phyloP scores from a whole-genome alignment of 2,797 vertebrate species.

The Myripristis jacobus region DNA sequence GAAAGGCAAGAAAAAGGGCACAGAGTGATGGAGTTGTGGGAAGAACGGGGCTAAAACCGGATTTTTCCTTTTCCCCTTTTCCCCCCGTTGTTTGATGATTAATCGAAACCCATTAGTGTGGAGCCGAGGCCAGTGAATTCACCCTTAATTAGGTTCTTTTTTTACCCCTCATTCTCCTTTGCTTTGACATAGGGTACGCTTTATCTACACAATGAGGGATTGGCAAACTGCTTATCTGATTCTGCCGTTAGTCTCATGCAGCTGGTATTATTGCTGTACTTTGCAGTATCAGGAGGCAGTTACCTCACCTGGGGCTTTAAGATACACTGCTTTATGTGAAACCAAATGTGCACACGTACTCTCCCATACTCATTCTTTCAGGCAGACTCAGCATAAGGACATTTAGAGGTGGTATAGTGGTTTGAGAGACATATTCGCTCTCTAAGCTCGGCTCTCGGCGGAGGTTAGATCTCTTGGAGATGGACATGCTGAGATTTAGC shows the following conservation, averaged over 20 bases:
- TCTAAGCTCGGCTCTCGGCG: slow-evolving; percentile 59
- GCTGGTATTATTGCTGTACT: slow-evolving; percentile 70
- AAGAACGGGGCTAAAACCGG: slow-evolving; percentile 51
- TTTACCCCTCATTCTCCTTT: slow-evolving; percentile 66
- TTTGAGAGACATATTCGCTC: slow-evolving; percentile 31
- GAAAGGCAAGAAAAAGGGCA: slow-evolving; percentile 41
- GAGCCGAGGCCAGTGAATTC: slow-evolving; percentile 74
- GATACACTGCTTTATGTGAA: slow-evolving; percentile 53
- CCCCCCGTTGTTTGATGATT: slow-evolving; percentile 75
- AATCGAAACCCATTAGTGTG: slow-evolving; percentile 82
- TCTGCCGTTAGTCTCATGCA: slow-evolving; percentile 57
- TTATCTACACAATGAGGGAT: slow-evolving; percentile 77
- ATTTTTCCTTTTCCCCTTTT: slow-evolving; percentile 53
- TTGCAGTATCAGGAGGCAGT: slow-evolving; percentile 59
- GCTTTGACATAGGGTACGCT: slow-evolving; percentile 61
- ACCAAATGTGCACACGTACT: slow-evolving; percentile 44
- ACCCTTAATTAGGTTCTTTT: slow-evolving; percentile 82
- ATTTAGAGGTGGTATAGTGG: slow-evolving; percentile 69
- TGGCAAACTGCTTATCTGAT: slow-evolving; percentile 78
- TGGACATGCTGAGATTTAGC: slow-evolving; percentile 72
- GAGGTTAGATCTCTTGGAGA: slow-evolving; percentile 73
- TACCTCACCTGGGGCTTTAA: slow-evolving; percentile 63
- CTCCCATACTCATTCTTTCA: slow-evolving; percentile 47
- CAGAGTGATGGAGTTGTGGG: slow-evolving; percentile 49
- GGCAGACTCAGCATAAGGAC: slow-evolving; percentile 73